Evolutionary conservation across 2,888 invertebrate species (phyloP).

Genomic region (Timandra comae): DNA sequence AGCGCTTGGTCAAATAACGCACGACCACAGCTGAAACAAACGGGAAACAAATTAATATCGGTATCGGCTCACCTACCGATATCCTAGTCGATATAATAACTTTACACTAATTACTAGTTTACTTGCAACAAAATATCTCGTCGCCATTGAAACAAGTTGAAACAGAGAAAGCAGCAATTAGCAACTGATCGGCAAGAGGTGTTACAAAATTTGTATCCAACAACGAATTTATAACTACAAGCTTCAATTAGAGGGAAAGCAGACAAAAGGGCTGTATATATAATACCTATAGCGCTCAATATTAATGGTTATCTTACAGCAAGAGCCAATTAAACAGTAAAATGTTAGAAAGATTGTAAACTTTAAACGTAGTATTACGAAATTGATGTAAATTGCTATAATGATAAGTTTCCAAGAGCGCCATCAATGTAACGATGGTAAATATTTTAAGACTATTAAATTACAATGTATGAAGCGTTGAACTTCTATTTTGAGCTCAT

Average conservation of each 20-base stretch:
- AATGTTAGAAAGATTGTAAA: slow-evolving; percentile 19
- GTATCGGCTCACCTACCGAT: slow-evolving; percentile 17
- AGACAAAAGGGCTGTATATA: slow-evolving; percentile 43
- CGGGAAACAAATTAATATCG: slow-evolving; percentile 30
- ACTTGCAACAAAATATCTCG: slow-evolving; percentile 43
- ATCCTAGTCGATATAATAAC: slow-evolving; percentile 10
- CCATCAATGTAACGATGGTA: slow-evolving; percentile 7
- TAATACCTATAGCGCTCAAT: slow-evolving; percentile 22
- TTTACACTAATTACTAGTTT: background rate
- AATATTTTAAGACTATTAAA: slow-evolving; percentile 13
- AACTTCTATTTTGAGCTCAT: background rate
- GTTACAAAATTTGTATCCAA: slow-evolving; percentile 67
- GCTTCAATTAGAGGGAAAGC: slow-evolving; percentile 71
- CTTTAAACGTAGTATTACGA: slow-evolving; percentile 23
- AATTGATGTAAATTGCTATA: slow-evolving; percentile 20
- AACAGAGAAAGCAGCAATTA: slow-evolving; percentile 70
- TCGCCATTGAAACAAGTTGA: slow-evolving; percentile 48
- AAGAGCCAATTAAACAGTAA: slow-evolving; percentile 30
- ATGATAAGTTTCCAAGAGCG: slow-evolving; percentile 13
- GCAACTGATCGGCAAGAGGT: slow-evolving; percentile 53
- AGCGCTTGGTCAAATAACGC: slow-evolving; percentile 85
- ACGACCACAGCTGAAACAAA: slow-evolving; percentile 85
- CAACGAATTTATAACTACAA: slow-evolving; percentile 69
- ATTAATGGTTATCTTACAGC: slow-evolving; percentile 29
- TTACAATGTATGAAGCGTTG: slow-evolving; percentile 15